These are phyloP conservation scores for Marmota monax DNA, from an alignment of 2,113 vertebrate genomes.

Conservation along the genomic window DNA sequence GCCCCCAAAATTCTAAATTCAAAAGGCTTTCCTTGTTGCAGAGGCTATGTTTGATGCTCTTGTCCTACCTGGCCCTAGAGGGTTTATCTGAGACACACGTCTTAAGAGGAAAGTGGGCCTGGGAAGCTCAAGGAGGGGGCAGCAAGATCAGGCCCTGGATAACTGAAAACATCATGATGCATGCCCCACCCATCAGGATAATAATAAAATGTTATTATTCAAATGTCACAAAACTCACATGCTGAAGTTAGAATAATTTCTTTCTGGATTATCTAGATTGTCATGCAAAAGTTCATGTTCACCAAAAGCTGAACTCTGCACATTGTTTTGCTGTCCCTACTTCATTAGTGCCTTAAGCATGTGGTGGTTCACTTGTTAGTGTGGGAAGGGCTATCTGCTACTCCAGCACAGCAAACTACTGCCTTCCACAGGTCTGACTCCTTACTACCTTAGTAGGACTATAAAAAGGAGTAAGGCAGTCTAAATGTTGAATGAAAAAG, in stretches of 20 bases:
- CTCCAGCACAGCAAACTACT: neutral
- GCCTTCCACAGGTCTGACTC: neutral
- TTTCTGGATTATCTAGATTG: neutral
- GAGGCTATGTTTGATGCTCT: neutral
- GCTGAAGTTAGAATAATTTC: neutral
- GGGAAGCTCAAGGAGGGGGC: too few relatives aligned
- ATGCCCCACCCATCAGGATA: accelerated
- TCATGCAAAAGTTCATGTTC: neutral
- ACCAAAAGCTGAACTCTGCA: too few relatives aligned
- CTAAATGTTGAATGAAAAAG: too few relatives aligned
- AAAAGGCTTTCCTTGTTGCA: neutral
- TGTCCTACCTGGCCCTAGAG: neutral
- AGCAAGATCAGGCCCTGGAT: too few relatives aligned
- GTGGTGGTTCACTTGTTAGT: neutral
- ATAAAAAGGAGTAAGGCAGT: too few relatives aligned
- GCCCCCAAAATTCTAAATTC: neutral
- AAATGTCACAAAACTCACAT: neutral
- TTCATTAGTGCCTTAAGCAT: accelerated
- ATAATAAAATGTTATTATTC: neutral
- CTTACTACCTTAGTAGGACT: neutral
- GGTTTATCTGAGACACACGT: neutral
- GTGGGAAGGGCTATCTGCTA: neutral
- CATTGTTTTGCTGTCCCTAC: accelerated
- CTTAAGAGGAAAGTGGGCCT: too few relatives aligned
- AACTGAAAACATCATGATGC: neutral